Conservation (phyloP, 2,888 invertebrate genomes). For the Trissolcus brochymenae region DNA sequence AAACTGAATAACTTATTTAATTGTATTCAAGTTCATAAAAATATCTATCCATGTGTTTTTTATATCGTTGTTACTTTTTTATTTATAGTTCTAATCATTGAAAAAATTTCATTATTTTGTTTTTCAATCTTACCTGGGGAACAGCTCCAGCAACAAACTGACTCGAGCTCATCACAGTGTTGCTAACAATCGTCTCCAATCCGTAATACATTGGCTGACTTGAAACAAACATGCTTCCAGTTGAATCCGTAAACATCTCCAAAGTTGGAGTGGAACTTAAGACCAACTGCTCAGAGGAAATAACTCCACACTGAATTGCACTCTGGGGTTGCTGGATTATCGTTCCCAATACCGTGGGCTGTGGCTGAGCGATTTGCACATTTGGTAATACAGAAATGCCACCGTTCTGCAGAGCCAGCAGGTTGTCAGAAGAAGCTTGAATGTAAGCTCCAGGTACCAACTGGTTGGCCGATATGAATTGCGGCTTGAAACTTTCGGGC, state of each 20-base stretch:
- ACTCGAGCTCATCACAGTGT: conserved; percentile 92
- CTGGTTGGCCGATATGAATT: conserved; percentile 71
- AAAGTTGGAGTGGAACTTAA: conserved; percentile 81
- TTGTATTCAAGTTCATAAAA: neutral
- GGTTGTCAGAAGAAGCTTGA: conserved; percentile 71
- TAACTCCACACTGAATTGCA: conserved; percentile 78
- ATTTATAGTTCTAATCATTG: too few species aligned
- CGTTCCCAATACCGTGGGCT: conserved; percentile 72
- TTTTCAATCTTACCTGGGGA: conserved; percentile 78
- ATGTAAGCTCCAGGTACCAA: conserved; percentile 73
- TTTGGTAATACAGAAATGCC: conserved; percentile 73
- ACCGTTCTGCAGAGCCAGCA: conserved; percentile 70
- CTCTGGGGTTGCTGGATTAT: conserved; percentile 78
- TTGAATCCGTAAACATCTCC: conserved; percentile 81
- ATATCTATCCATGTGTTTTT: neutral
- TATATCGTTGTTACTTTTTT: neutral
- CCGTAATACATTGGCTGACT: conserved; percentile 89
- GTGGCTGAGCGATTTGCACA: conserved; percentile 71
- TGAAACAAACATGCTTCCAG: conserved; percentile 76
- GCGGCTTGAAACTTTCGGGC: conserved; percentile 72
- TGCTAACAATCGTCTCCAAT: conserved; percentile 90
- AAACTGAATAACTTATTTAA: neutral
- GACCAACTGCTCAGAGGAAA: conserved; percentile 80
- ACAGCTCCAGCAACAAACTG: conserved; percentile 89
- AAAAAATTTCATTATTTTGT: neutral